These are phyloP conservation scores for Melopsittacus undulatus DNA, from an alignment of 2,797 vertebrate genomes.

Conservation along the genomic window DNA sequence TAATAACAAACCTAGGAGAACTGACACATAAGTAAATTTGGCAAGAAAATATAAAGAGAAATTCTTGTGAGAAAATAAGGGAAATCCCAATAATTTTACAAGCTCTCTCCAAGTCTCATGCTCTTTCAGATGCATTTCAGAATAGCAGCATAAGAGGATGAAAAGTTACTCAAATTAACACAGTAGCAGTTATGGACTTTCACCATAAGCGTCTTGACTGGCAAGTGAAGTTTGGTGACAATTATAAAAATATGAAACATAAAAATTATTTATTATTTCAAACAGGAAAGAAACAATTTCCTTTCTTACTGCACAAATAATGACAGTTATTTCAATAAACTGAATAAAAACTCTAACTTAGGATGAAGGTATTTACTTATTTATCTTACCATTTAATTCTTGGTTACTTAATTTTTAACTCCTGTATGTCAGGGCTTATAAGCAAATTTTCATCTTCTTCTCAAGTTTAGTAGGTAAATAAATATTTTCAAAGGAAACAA, in stretches of 20 bases:
- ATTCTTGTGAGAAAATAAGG: neutral
- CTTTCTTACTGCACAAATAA: neutral
- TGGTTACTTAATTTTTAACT: neutral
- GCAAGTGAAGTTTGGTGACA: neutral
- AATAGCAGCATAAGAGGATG: neutral
- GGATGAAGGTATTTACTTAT: neutral
- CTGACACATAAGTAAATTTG: neutral
- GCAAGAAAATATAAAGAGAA: neutral
- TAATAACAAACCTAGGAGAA: neutral
- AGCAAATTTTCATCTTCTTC: neutral
- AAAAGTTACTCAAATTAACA: neutral
- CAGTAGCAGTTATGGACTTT: neutral
- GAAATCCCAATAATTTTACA: neutral
- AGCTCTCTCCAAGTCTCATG: neutral
- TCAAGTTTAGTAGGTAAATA: neutral
- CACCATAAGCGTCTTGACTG: neutral
- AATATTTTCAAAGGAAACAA: neutral
- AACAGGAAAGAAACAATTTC: neutral
- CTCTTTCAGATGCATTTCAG: neutral
- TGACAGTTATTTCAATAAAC: neutral
- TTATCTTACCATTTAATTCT: neutral
- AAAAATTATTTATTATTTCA: neutral
- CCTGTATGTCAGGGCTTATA: neutral
- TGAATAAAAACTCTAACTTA: neutral
- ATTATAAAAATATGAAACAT: neutral